Evolutionary conservation across 2,113 vertebrate species (phyloP).

Genomic region (Albula goreensis): DNA sequence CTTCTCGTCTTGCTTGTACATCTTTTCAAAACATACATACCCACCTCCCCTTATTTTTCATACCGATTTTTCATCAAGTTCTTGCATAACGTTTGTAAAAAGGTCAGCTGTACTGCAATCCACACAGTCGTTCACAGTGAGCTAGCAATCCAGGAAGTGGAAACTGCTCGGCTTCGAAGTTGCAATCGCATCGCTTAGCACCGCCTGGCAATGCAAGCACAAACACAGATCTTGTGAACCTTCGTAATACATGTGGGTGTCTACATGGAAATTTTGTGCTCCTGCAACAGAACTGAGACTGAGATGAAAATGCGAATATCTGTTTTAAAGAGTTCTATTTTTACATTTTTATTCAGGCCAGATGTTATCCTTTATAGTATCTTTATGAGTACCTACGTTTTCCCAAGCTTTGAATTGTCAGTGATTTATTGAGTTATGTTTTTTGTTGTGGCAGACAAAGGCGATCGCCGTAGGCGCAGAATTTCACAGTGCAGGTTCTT

Average conservation of each 20-base stretch:
- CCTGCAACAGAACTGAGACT: background rate
- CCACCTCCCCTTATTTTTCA: background rate
- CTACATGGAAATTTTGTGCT: background rate
- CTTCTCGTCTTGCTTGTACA: background rate
- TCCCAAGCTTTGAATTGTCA: background rate
- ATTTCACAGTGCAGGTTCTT: background rate
- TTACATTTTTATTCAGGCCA: background rate
- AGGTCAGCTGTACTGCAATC: background rate
- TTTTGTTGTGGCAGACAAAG: background rate
- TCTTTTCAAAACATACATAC: background rate
- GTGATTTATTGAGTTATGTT: background rate
- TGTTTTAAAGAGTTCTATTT: background rate
- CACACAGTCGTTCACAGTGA: too few species aligned
- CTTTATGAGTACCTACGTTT: background rate
- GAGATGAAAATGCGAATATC: background rate
- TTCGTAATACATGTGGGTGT: background rate
- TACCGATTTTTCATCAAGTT: too few species aligned
- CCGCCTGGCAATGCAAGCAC: background rate
- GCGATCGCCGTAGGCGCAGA: background rate
- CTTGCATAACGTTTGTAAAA: background rate
- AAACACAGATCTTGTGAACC: background rate
- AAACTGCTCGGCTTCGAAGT: background rate
- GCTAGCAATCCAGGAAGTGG: background rate
- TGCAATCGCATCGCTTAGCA: background rate
- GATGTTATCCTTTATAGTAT: background rate